Percentiles rank a stretch among this genome's conserved stretches.
phyloP scores from a whole-genome alignment of 1,140 invertebrate species.

The Macrosteles quadrilineatus region DNA sequence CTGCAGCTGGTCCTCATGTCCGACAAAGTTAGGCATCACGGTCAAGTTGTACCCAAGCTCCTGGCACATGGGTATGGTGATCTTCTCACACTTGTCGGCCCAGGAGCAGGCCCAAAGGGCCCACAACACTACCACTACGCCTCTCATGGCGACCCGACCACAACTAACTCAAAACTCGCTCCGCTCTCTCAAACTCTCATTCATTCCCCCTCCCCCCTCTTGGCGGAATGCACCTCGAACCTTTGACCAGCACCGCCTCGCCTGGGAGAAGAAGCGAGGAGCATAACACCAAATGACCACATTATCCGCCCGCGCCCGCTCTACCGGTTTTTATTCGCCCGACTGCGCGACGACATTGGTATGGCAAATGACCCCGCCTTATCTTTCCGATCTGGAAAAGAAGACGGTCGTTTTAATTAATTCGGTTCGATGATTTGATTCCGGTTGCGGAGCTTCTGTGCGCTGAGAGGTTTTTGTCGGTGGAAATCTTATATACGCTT shows the following conservation, averaged over 20 bases:
- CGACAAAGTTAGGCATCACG: constrained; percentile 82
- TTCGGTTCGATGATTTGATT: no score
- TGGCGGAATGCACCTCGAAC: neutral
- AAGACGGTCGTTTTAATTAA: no score
- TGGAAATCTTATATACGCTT: no score
- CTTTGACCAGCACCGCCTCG: constrained; percentile 1
- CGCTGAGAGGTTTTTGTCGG: no score
- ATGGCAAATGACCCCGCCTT: no score
- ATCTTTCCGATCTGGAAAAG: no score
- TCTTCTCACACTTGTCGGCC: constrained; percentile 69
- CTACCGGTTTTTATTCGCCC: no score
- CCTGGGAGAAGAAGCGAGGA: no score
- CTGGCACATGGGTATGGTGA: constrained; percentile 77
- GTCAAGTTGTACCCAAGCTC: constrained; percentile 86
- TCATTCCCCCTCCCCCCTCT: neutral
- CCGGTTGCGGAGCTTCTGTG: no score
- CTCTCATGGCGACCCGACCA: neutral
- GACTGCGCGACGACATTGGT: no score
- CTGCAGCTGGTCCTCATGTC: constrained; percentile 72
- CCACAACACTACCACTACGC: neutral
- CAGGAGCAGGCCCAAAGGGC: neutral
- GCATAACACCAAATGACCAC: neutral
- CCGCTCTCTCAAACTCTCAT: neutral
- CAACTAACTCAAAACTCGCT: neutral
- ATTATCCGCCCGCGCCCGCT: no score